Conservation (phyloP, 92 coral and sea anemone genomes). For the Porites rus region DNA sequence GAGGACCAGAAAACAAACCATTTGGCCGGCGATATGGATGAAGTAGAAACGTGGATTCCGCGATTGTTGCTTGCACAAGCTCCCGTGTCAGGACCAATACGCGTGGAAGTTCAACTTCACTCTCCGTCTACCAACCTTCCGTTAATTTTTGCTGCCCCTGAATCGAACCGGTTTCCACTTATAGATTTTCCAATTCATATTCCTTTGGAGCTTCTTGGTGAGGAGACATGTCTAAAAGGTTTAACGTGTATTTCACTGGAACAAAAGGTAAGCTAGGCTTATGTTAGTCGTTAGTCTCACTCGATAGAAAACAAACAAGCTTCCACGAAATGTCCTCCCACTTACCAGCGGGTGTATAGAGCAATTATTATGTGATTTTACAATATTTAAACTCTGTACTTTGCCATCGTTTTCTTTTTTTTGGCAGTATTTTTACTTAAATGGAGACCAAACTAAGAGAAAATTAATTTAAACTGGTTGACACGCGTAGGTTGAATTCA, state of each 20-base stretch:
- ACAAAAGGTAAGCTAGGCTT: slow-evolving; percentile 78
- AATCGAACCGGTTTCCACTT: slow-evolving; percentile 83
- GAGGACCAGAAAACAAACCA: slow-evolving; percentile 92
- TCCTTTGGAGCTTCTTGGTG: slow-evolving; percentile 96
- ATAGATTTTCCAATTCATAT: slow-evolving; percentile 97
- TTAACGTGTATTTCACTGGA: slow-evolving; percentile 94
- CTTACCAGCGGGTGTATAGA: too few species aligned
- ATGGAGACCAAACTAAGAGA: too few species aligned
- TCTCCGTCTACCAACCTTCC: slow-evolving; percentile 80
- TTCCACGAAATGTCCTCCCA: too few species aligned
- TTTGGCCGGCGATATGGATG: slow-evolving; percentile 86
- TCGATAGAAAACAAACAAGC: slow-evolving; percentile 7
- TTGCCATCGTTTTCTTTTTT: too few species aligned
- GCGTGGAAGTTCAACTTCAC: slow-evolving; percentile 88
- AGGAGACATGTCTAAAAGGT: slow-evolving; percentile 94
- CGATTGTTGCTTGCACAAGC: slow-evolving; percentile 91
- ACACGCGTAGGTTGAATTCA: too few species aligned
- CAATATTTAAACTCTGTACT: too few species aligned
- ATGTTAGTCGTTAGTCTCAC: background rate
- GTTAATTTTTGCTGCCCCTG: slow-evolving; percentile 90
- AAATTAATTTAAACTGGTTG: too few species aligned
- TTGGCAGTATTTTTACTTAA: too few species aligned
- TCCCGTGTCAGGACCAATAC: slow-evolving; percentile 85
- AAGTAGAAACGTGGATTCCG: slow-evolving; percentile 95
- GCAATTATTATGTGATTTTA: too few species aligned